These are phyloP conservation scores for Adoxophyes honmai DNA, from an alignment of 1,140 invertebrate species.

Conservation along the genomic window DNA sequence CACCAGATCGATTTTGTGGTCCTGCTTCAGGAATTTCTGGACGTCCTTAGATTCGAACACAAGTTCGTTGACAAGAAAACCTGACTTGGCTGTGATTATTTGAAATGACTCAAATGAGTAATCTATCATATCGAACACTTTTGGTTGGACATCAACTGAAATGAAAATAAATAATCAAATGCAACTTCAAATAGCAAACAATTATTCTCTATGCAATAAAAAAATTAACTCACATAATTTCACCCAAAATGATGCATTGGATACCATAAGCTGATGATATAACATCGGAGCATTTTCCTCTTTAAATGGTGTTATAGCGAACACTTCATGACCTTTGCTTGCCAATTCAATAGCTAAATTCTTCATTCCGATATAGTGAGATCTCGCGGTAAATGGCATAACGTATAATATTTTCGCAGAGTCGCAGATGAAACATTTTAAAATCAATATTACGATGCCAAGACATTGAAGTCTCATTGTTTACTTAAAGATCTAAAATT, in stretches of 20 bases:
- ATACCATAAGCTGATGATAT: conserved; percentile 32
- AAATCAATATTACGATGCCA: background rate
- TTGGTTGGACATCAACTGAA: background rate
- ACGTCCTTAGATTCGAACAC: conserved; percentile 51
- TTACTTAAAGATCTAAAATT: too few species aligned
- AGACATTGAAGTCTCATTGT: background rate
- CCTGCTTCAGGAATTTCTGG: conserved; percentile 43
- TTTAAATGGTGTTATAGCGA: conserved; percentile 48
- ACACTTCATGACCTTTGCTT: conserved; percentile 67
- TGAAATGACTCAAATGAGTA: conserved; percentile 7
- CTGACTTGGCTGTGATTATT: conserved; percentile 31
- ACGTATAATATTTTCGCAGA: conserved; percentile 40
- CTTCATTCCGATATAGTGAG: conserved; percentile 55
- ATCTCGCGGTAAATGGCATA: conserved; percentile 46
- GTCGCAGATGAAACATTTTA: background rate
- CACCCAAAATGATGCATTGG: background rate
- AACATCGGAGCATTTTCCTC: conserved; percentile 23
- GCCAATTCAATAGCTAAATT: conserved; percentile 56
- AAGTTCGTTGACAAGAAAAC: conserved; percentile 43
- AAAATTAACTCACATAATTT: background rate
- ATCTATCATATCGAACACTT: conserved; percentile 4
- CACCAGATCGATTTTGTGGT: conserved; percentile 56
- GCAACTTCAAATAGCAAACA: too few species aligned
- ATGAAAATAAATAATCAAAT: too few species aligned
- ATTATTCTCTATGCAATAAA: too few species aligned